Evolutionary conservation across 1,140 invertebrate genomes (phyloP).

Genomic region (Procambarus clarkii): DNA sequence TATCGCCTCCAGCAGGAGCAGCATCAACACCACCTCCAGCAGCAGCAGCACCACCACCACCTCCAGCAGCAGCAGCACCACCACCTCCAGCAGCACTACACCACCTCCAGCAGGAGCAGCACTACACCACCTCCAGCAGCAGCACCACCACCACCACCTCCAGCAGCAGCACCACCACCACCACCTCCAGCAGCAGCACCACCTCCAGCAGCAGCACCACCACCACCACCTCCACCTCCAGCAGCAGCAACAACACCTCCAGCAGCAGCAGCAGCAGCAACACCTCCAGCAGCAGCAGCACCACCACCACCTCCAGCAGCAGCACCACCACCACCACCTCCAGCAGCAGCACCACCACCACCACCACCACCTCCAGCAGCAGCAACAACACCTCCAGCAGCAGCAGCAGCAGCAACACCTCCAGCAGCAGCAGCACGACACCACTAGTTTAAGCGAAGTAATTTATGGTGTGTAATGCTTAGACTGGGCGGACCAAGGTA

Average conservation of each 20-base stretch:
- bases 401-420: background rate
- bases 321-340: too few species aligned
- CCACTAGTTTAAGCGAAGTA: background rate
- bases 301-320: too few species aligned
- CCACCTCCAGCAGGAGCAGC: background rate
- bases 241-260: too few species aligned
- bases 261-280: too few species aligned
- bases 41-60: background rate
- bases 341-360: too few species aligned
- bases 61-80: background rate
- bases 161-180: background rate
- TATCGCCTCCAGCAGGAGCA: background rate
- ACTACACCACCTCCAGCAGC: background rate
- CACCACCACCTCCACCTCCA: too few species aligned
- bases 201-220: background rate
- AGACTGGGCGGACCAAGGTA: background rate
- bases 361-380: background rate
- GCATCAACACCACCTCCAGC: background rate
- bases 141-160: background rate
- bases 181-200: background rate
- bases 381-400: background rate
- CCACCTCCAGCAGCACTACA: background rate
- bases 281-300: too few species aligned
- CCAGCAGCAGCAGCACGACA: background rate
- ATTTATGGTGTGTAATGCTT: background rate